Percentiles rank a stretch among this genome's conserved stretches.
These are phyloP conservation scores for Drymonia ruficornis DNA, from an alignment of 2,888 invertebrate species.

Conservation along the genomic window DNA sequence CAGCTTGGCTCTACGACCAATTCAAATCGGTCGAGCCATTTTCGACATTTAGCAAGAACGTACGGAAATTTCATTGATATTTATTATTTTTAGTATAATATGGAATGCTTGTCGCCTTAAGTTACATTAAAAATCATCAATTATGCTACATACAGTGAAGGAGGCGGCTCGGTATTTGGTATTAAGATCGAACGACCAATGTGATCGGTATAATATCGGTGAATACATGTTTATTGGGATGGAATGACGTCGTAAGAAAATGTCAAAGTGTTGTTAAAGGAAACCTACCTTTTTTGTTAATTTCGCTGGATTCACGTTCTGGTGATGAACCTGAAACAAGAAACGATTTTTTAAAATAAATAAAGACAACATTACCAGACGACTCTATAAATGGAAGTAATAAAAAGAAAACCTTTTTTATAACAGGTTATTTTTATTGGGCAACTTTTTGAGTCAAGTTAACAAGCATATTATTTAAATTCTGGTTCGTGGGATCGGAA, in stretches of 20 bases:
- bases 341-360: conserved; percentile 18
- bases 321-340: conserved; percentile 74
- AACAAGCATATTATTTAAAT: conserved; percentile 18
- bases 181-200: conserved; percentile 51
- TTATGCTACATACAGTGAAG: conserved; percentile 49
- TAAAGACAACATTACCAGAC: not conserved
- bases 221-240: conserved; percentile 44
- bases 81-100: no score
- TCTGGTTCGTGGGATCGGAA: conserved; percentile 16
- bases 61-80: no score
- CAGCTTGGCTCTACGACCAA: no score
- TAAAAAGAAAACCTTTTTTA: conserved; percentile 18
- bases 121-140: conserved; percentile 52
- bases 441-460: conserved; percentile 14
- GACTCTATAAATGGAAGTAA: conserved; percentile 4
- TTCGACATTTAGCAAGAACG: no score
- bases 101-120: no score
- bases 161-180: conserved; percentile 59
- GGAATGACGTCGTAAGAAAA: conserved; percentile 14
- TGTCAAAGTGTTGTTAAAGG: conserved; percentile 26
- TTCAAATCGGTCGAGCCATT: no score
- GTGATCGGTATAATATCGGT: conserved; percentile 33
- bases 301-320: conserved; percentile 70
- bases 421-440: conserved; percentile 24
- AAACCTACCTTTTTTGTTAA: conserved; percentile 74